Percentiles rank a stretch among this genome's conserved stretches.
Evolutionary conservation across 2,888 invertebrate genomes (phyloP).

Genomic region (Drosophila trichaetosa): DNA sequence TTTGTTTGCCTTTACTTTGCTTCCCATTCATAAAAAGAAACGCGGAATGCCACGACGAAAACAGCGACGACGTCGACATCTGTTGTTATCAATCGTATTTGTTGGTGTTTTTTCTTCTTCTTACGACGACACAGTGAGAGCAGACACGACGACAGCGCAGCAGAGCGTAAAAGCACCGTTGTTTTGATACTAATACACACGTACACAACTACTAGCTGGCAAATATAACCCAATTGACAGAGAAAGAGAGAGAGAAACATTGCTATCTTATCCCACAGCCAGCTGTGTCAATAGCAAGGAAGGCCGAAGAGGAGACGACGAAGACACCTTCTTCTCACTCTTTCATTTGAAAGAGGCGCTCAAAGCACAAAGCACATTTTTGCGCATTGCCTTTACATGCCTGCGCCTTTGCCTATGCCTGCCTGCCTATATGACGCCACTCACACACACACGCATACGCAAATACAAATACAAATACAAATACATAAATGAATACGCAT

Average conservation of each 20-base stretch:
- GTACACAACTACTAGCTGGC: conserved; percentile 16
- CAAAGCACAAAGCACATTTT: conserved; percentile 37
- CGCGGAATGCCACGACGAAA: conserved; percentile 45
- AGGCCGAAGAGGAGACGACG: conserved; percentile 2
- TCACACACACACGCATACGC: conserved; percentile 28
- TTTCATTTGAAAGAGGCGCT: conserved; percentile 21
- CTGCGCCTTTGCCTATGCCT: background rate
- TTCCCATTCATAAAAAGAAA: conserved; percentile 68
- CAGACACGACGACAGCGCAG: conserved; percentile 19
- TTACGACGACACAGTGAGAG: conserved; percentile 50
- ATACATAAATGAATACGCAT: conserved; percentile 54
- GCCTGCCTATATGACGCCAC: conserved; percentile 48
- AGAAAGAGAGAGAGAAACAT: conserved; percentile 14
- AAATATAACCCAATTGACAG: conserved; percentile 62
- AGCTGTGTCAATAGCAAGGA: conserved; percentile 70
- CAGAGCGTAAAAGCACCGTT: conserved; percentile 61
- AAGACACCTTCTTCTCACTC: conserved; percentile 44
- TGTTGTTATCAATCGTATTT: conserved; percentile 64
- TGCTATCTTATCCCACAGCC: conserved; percentile 35
- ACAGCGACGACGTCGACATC: conserved; percentile 34
- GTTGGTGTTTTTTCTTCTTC: conserved; percentile 28
- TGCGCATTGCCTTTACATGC: conserved; percentile 56
- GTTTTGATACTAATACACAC: conserved; percentile 51
- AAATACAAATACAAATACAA: background rate
- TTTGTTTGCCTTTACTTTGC: conserved; percentile 33